Percentiles rank a stretch among this genome's conserved stretches.
Conservation (phyloP, 2,888 invertebrate genomes). For the Ctena decussata region DNA sequence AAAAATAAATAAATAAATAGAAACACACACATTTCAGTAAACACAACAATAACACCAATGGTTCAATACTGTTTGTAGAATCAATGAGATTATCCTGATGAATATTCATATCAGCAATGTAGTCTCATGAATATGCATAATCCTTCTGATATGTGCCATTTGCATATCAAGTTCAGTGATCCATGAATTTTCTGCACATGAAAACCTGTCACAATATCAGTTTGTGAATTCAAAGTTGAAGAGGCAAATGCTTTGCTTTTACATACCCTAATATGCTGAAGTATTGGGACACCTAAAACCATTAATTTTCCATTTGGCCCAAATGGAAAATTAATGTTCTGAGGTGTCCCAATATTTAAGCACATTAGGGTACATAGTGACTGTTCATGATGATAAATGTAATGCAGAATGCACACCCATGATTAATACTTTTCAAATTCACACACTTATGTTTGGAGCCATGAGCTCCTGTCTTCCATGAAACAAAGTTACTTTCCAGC, state of each 20-base stretch:
- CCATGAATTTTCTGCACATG: background rate
- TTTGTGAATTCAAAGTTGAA: background rate
- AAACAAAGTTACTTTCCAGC: no score
- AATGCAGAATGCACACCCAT: no score
- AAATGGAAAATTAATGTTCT: no score
- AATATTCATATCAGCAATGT: background rate
- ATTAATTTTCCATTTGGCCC: no score
- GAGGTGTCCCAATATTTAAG: no score
- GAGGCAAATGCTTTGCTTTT: background rate
- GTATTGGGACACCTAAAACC: no score
- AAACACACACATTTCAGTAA: background rate
- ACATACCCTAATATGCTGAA: no score
- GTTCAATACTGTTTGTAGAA: slow-evolving; percentile 2
- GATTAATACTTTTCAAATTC: no score
- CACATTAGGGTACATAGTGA: no score
- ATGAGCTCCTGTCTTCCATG: no score
- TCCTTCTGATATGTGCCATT: slow-evolving; percentile 17
- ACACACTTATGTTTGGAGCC: no score
- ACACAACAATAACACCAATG: slow-evolving; percentile 5
- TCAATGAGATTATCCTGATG: background rate
- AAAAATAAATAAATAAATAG: background rate
- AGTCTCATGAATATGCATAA: slow-evolving; percentile 18
- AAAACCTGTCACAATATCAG: background rate
- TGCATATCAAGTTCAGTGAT: slow-evolving; percentile 9
- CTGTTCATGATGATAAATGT: no score